Percentiles rank a stretch among this genome's conserved stretches.
Conservation (phyloP, 2,797 vertebrate species). For the Poecilia gillii region DNA sequence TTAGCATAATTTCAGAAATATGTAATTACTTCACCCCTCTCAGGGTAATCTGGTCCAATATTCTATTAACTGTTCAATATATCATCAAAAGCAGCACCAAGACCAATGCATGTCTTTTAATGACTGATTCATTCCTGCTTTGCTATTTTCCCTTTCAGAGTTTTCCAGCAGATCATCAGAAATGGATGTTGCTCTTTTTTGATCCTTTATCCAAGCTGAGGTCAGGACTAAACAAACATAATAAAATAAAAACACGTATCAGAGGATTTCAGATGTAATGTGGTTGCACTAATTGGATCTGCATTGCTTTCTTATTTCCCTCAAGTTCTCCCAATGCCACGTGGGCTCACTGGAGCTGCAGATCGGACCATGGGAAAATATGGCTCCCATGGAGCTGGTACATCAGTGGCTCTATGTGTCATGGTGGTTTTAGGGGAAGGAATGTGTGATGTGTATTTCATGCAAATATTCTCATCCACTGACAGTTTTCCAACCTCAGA, state of each 20-base stretch:
- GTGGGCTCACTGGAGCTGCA: constrained; percentile 34
- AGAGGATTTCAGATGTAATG: constrained; percentile 52
- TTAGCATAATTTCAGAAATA: constrained; percentile 65
- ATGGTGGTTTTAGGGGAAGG: constrained; percentile 65
- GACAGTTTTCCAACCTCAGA: constrained; percentile 33
- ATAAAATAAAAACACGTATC: constrained; percentile 22
- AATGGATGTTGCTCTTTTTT: constrained; percentile 52
- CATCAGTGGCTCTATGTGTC: constrained; percentile 53
- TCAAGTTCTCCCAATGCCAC: constrained; percentile 34
- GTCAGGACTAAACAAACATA: constrained; percentile 21
- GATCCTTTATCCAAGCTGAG: constrained; percentile 36
- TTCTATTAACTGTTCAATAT: constrained; percentile 75
- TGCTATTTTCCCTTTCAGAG: constrained; percentile 50
- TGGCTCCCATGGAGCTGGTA: constrained; percentile 45
- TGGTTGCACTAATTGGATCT: constrained; percentile 42
- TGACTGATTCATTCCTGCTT: constrained; percentile 68
- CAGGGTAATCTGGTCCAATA: constrained; percentile 71
- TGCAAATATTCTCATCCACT: constrained; percentile 47
- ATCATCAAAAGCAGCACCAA: constrained; percentile 76
- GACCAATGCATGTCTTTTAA: constrained; percentile 58
- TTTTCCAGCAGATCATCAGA: constrained; percentile 64
- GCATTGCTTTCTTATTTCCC: neutral
- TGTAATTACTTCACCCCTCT: constrained; percentile 68
- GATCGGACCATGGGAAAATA: constrained; percentile 61
- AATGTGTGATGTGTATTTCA: constrained; percentile 69